Evolutionary conservation across 2,888 invertebrate genomes (phyloP).

Genomic region (Athripsodes cinereus): DNA sequence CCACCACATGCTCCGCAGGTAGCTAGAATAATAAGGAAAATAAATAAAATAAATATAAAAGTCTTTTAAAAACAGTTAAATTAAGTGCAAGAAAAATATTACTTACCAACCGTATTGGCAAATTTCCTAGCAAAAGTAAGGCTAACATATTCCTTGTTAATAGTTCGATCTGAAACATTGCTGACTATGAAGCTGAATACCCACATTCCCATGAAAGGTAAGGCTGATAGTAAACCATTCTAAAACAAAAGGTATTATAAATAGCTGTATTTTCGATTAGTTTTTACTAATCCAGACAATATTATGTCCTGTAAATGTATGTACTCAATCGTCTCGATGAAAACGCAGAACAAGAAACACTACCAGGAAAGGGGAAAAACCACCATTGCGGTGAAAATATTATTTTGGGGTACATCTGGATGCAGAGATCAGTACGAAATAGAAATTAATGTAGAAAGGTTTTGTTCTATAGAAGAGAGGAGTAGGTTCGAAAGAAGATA

Average conservation of each 20-base stretch:
- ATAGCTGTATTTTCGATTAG: too few species aligned
- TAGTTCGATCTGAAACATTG: conserved; percentile 54
- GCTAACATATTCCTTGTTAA: conserved; percentile 46
- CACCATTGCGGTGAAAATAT: too few species aligned
- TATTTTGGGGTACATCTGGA: too few species aligned
- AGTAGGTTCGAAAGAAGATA: too few species aligned
- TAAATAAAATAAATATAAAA: background rate
- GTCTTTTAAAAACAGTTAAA: background rate
- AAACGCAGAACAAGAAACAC: too few species aligned
- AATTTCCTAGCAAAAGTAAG: conserved; percentile 57
- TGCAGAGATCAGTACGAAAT: too few species aligned
- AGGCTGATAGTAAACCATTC: conserved; percentile 62
- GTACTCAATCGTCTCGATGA: too few species aligned
- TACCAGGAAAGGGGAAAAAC: too few species aligned
- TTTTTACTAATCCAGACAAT: too few species aligned
- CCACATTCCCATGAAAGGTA: conserved; percentile 71
- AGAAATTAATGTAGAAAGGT: too few species aligned
- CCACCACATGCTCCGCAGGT: conserved; percentile 50
- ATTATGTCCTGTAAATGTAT: too few species aligned
- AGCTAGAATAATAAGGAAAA: conserved; percentile 37
- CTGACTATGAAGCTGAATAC: conserved; percentile 65
- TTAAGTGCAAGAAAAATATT: background rate
- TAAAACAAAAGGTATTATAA: conserved; percentile 34
- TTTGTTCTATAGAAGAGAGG: too few species aligned
- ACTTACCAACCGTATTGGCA: conserved; percentile 58